Conservation (phyloP, 2,888 invertebrate genomes). For the Xestobium rufovillosum region DNA sequence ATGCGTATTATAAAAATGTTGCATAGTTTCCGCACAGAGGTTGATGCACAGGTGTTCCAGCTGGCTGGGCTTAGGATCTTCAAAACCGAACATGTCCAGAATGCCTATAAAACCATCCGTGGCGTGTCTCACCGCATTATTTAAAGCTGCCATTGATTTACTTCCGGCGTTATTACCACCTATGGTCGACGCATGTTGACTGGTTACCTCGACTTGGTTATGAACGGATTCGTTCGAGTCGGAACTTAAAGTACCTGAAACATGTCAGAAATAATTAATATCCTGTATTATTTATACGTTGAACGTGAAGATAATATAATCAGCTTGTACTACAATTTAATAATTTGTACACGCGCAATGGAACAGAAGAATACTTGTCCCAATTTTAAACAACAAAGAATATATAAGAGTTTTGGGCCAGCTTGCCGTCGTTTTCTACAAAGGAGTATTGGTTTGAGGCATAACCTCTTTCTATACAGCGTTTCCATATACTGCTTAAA, state of each 20-base stretch:
- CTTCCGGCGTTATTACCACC: conserved; percentile 71
- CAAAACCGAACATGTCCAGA: conserved; percentile 95
- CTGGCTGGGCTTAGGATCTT: conserved; percentile 83
- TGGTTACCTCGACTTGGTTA: conserved; percentile 75
- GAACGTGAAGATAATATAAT: too few species aligned
- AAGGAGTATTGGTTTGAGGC: too few species aligned
- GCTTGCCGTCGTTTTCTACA: too few species aligned
- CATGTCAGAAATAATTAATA: too few species aligned
- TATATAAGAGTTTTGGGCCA: too few species aligned
- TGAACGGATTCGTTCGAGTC: conserved; percentile 90
- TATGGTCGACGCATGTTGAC: conserved; percentile 78
- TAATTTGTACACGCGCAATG: too few species aligned
- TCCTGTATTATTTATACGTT: background rate
- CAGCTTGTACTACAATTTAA: too few species aligned
- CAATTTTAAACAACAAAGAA: too few species aligned
- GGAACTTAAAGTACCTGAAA: conserved; percentile 84
- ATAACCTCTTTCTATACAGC: too few species aligned
- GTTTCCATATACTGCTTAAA: too few species aligned
- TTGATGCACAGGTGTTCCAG: conserved; percentile 93
- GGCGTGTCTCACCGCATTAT: conserved; percentile 86
- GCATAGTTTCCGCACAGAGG: conserved; percentile 94
- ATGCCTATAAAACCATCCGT: conserved; percentile 94
- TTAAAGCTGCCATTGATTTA: conserved; percentile 84
- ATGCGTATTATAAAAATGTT: conserved; percentile 95
- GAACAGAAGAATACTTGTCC: too few species aligned